These are phyloP conservation scores for Aethes cnicana DNA, from an alignment of 2,888 invertebrate genomes.

Conservation along the genomic window DNA sequence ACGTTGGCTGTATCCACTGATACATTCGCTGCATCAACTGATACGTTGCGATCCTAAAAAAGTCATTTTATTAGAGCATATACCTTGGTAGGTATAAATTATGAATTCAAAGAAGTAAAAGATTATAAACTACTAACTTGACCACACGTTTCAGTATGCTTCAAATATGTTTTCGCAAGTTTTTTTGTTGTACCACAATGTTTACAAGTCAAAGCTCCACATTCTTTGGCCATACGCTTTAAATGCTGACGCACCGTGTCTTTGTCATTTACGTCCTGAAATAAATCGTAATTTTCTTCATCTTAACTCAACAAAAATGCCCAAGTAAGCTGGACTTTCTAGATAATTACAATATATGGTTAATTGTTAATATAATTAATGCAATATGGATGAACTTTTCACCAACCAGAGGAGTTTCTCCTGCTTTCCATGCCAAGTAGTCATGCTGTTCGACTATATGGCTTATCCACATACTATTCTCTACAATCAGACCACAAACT, in stretches of 20 bases:
- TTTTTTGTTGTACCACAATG: conserved; percentile 31
- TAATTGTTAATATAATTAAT: too few species aligned
- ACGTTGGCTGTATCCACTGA: too few species aligned
- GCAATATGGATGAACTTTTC: too few species aligned
- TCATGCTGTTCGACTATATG: conserved; percentile 40
- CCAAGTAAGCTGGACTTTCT: too few species aligned
- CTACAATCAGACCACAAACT: conserved; percentile 34
- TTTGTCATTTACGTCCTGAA: conserved; percentile 24
- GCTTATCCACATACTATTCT: conserved; percentile 33
- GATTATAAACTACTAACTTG: conserved; percentile 34
- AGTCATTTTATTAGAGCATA: background rate
- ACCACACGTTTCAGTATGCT: conserved; percentile 45
- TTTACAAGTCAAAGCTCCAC: conserved; percentile 10
- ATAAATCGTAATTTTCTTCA: too few species aligned
- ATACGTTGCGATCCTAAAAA: conserved; percentile 3
- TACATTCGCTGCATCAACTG: conserved; percentile 33
- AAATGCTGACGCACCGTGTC: conserved; percentile 22
- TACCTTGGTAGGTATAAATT: background rate
- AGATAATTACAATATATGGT: too few species aligned
- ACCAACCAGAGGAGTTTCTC: conserved; percentile 39
- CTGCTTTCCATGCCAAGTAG: conserved; percentile 41
- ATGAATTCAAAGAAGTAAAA: conserved; percentile 38
- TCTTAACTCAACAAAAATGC: too few species aligned
- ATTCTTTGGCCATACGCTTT: conserved; percentile 9
- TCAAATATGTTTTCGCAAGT: conserved; percentile 43